Evolutionary conservation across 1,140 invertebrate species (phyloP).

Genomic region (Liolophura sinensis): DNA sequence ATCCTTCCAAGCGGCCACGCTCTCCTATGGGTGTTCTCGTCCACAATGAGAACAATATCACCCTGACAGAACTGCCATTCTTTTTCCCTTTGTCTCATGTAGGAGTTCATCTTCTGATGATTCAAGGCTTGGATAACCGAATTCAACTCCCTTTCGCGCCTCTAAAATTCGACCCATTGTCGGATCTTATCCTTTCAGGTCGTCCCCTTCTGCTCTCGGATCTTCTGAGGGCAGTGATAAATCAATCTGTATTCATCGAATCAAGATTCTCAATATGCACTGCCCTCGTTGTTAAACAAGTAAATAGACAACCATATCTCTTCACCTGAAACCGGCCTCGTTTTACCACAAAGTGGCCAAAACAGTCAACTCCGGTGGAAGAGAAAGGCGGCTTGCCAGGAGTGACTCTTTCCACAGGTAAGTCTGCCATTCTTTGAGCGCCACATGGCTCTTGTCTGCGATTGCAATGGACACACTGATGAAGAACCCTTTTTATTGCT

Average conservation of each 20-base stretch:
- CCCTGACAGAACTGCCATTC: slow-evolving; percentile 17
- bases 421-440: slow-evolving; percentile 3
- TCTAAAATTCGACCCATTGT: neutral
- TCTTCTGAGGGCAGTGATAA: slow-evolving; percentile 27
- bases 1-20: slow-evolving; percentile 19
- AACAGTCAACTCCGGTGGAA: slow-evolving; percentile 28
- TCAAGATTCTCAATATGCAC: slow-evolving; percentile 32
- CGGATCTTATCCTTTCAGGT: slow-evolving; percentile 15
- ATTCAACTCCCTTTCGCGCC: slow-evolving; percentile 1
- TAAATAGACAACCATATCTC: slow-evolving; percentile 29
- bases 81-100: neutral
- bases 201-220: slow-evolving; percentile 22
- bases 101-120: slow-evolving; percentile 1
- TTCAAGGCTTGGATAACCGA: too few species aligned
- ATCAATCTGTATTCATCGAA: slow-evolving; percentile 26
- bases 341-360: slow-evolving; percentile 29
- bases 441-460: neutral
- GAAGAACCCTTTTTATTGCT: too few species aligned
- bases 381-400: slow-evolving; percentile 19
- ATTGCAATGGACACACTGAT: too few species aligned
- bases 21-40: slow-evolving; percentile 14
- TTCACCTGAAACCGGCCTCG: slow-evolving; percentile 25
- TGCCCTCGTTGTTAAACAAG: slow-evolving; percentile 21
- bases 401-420: slow-evolving; percentile 7
- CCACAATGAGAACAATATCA: slow-evolving; percentile 26